Percentiles rank a stretch among this genome's conserved stretches.
Evolutionary conservation across 2,888 invertebrate species (phyloP).

Genomic region (Lithophane leautieri): DNA sequence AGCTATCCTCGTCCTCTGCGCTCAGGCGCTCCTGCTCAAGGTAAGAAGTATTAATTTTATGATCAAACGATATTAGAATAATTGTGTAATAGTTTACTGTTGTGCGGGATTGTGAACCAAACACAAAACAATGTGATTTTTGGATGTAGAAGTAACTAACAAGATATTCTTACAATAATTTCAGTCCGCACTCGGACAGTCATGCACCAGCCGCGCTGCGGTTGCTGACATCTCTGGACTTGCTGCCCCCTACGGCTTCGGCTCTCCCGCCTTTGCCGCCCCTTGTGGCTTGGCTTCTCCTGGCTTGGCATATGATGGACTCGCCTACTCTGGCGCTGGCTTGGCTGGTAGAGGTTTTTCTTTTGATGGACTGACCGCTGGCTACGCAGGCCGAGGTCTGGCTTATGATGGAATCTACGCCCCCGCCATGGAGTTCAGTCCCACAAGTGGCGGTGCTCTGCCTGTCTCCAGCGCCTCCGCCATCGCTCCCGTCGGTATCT

Average conservation of each 20-base stretch:
- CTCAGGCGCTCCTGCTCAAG: conserved; percentile 14
- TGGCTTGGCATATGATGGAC: conserved; percentile 12
- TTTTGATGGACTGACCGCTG: conserved; percentile 15
- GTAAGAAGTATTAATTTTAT: no score
- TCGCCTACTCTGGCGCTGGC: not conserved
- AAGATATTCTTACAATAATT: no score
- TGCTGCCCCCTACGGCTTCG: conserved; percentile 19
- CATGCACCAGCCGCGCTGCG: conserved; percentile 36
- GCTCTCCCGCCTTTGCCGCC: no score
- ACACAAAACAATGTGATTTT: no score
- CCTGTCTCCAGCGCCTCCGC: conserved; percentile 36
- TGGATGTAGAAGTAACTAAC: no score
- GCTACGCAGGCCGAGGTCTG: conserved; percentile 19
- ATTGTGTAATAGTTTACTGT: no score
- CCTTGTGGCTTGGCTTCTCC: conserved; percentile 9
- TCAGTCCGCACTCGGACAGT: conserved; percentile 39
- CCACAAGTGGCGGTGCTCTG: conserved; percentile 54
- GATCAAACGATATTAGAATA: no score
- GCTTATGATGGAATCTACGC: conserved; percentile 22
- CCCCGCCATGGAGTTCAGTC: conserved; percentile 26
- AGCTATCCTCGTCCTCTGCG: conserved; percentile 37
- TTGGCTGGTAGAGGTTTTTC: conserved; percentile 17
- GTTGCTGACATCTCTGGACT: conserved; percentile 35
- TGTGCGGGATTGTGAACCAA: no score
- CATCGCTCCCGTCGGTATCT: conserved; percentile 43